Base-by-base conservation (phyloP, 2,797 vertebrate species). In the Centropyge bicolor region DNA sequence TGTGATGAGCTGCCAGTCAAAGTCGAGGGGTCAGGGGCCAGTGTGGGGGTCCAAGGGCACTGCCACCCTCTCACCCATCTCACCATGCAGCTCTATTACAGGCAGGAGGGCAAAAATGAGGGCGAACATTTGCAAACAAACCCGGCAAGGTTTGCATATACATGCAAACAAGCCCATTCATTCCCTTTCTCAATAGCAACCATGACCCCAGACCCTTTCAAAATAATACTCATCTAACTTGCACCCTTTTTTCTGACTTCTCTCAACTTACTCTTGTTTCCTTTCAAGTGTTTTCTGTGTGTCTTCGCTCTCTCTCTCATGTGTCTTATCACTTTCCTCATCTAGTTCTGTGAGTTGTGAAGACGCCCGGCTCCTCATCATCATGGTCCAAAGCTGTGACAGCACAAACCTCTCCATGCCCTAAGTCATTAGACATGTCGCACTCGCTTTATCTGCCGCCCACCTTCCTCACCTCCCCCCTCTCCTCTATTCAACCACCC, bases 1-100 rank as follows among this genome's bases (percentile, higher is more conserved):
- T 69, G 52, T 73, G 79, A 87, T 56, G 70, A 89, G 76, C 76
- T 90, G 86, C 74, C 79, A 87, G 86, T 92, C 88, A 86, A 88
- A 85, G 67, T 83, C 17, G n/a, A 85, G 43, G 76, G 87, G 90
- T 93, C 86, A 89, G 74, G 70, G 87, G 85, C 38, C 75, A 83
- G 82, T 41, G 20, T 41, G 63, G 69, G 31, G 76, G 65, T 91
- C 67, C 73, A 88, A 91, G 89, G 89, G 87, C 48, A 1, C 46
- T 67, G 56, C 59, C 63, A 67, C 61, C 62, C 46, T 73, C 76
- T 78, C 57, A 46, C 56, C 70, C 0, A 0, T 40, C 72, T 83
- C 72, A 51, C 38, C 65, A 49, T 3, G 57, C 45, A 60, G 79
- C 81, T 91, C 74, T 84, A 76, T 89, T 74, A 83, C 36, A 72